Percentiles rank a stretch among this genome's conserved stretches.
Evolutionary conservation across 2,797 vertebrate species (phyloP).

Genomic region (Ceryle rudis): DNA sequence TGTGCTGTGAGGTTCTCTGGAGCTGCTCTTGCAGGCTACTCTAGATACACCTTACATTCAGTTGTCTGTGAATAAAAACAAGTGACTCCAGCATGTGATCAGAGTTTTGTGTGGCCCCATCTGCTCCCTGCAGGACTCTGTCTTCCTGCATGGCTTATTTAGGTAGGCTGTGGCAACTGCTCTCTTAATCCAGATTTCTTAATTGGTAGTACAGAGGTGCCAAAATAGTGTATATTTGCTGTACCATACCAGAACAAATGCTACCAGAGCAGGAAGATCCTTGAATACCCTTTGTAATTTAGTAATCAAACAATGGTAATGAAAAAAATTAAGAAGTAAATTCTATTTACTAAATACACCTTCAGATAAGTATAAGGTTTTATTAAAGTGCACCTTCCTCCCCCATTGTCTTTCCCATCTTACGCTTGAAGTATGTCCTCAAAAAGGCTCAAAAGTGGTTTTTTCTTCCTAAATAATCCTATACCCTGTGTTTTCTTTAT

Average conservation of each 20-base stretch:
- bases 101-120: not conserved
- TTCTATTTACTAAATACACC: not conserved
- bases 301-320: not conserved
- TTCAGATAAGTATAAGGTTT: not conserved
- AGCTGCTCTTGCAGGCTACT: not conserved
- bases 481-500: not conserved
- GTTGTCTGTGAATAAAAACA: not conserved
- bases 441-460: not conserved
- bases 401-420: not conserved
- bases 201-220: not conserved
- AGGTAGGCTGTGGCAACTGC: not conserved
- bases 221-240: not conserved
- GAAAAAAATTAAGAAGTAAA: not conserved
- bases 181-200: not conserved
- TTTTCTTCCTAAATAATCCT: not conserved
- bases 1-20: not conserved
- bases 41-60: not conserved
- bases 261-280: not conserved
- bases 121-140: not conserved
- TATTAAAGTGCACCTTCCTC: not conserved
- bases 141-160: not conserved
- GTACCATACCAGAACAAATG: not conserved
- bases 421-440: not conserved
- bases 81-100: not conserved
- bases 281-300: not conserved